These are phyloP conservation scores for Parambassis ranga DNA, from an alignment of 2,797 vertebrate genomes.

Conservation along the genomic window DNA sequence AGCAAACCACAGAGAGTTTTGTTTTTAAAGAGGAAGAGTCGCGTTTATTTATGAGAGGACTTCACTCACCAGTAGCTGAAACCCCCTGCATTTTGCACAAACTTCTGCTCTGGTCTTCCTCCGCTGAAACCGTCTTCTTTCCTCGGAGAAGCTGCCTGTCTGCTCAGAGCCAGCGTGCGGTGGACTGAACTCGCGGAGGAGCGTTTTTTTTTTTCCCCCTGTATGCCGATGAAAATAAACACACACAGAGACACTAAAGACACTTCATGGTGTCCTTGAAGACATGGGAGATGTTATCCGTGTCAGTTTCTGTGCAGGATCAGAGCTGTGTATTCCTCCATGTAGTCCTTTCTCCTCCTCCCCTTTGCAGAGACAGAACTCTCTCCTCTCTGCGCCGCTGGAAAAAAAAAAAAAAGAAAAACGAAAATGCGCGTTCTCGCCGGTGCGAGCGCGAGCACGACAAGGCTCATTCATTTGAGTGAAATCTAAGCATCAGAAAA, in stretches of 20 bases:
- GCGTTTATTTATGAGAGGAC: neutral
- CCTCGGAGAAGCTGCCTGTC: constrained; percentile 35
- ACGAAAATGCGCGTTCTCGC: constrained; percentile 59
- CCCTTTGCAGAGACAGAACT: constrained; percentile 61
- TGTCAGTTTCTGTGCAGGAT: constrained; percentile 22
- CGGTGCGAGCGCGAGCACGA: constrained; percentile 55
- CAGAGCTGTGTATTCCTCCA: constrained; percentile 43
- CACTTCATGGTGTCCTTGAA: constrained; percentile 32
- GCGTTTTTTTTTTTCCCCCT: constrained; percentile 42
- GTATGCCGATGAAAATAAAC: neutral
- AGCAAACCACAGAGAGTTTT: neutral
- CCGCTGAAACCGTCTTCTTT: constrained; percentile 34
- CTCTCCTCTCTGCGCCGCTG: constrained; percentile 58
- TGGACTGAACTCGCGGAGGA: constrained; percentile 40
- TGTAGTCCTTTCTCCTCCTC: constrained; percentile 66
- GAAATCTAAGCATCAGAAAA: neutral
- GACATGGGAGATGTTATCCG: constrained; percentile 17
- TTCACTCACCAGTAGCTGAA: constrained; percentile 75
- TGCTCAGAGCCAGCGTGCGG: constrained; percentile 39
- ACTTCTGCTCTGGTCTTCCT: constrained; percentile 42
- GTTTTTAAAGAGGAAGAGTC: neutral
- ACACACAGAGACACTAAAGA: constrained; percentile 11
- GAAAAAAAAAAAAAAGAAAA: constrained; percentile 21
- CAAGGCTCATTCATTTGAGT: constrained; percentile 61
- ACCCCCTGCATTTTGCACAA: constrained; percentile 76